phyloP scores from a whole-genome alignment of 2,888 invertebrate species.

The Trilocha varians region DNA sequence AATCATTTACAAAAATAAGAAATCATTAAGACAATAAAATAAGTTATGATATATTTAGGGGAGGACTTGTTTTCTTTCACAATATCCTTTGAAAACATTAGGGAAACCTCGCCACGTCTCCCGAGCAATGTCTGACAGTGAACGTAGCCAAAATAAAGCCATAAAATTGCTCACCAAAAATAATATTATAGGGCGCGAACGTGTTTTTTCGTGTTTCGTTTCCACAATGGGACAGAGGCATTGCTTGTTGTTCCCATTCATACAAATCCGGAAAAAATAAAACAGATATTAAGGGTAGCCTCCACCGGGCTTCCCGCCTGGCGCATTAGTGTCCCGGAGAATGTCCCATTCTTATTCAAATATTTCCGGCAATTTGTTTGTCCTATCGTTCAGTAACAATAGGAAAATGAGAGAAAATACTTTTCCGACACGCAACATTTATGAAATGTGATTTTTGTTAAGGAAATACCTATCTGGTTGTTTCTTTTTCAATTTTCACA shows the following conservation, averaged over 20 bases:
- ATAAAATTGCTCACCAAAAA: slow-evolving; percentile 53
- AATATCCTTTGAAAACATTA: background rate
- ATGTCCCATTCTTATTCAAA: slow-evolving; percentile 69
- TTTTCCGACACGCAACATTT: slow-evolving; percentile 17
- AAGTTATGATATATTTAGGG: no score
- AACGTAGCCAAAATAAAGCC: slow-evolving; percentile 49
- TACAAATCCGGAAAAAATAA: slow-evolving; percentile 72
- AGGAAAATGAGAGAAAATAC: slow-evolving; percentile 35
- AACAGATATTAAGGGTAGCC: slow-evolving; percentile 61
- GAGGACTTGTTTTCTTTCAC: no score
- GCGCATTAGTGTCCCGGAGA: slow-evolving; percentile 64
- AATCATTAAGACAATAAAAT: no score
- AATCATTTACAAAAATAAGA: no score
- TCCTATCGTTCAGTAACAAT: slow-evolving; percentile 54
- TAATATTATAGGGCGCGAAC: slow-evolving; percentile 56
- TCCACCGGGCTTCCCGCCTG: slow-evolving; percentile 57
- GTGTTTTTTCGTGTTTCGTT: slow-evolving; percentile 42
- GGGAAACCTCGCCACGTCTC: background rate
- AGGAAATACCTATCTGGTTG: no score
- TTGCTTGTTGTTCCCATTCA: slow-evolving; percentile 59
- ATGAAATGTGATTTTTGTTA: slow-evolving; percentile 1
- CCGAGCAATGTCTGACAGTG: slow-evolving; percentile 26
- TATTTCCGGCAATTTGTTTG: slow-evolving; percentile 69
- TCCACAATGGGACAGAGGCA: slow-evolving; percentile 44
- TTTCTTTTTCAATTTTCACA: no score